phyloP scores from a whole-genome alignment of 30 jellyfish, hydroid and myxozoan species.

The Cassiopea xamachana region DNA sequence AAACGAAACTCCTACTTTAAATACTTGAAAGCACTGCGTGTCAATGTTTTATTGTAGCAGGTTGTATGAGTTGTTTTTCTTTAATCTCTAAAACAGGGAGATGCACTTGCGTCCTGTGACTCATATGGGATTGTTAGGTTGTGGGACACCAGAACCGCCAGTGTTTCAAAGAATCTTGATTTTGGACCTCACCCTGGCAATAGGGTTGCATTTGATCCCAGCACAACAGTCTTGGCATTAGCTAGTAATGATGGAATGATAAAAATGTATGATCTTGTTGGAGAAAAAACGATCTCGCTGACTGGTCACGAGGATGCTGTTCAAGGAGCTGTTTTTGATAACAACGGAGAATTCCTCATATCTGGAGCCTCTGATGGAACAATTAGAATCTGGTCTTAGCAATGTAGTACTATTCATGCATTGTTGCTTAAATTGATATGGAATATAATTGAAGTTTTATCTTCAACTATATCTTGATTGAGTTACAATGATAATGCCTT shows the following conservation, averaged over 20 bases:
- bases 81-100: conserved; percentile 71
- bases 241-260: conserved; percentile 93
- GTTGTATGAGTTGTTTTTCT: too few relatives aligned
- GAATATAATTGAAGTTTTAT: too few relatives aligned
- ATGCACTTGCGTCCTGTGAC: conserved; percentile 92
- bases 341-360: conserved; percentile 78
- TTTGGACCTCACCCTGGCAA: conserved; percentile 97
- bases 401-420: not conserved
- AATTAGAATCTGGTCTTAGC: conserved; percentile 89
- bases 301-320: conserved; percentile 91
- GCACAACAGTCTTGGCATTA: conserved; percentile 85
- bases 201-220: conserved; percentile 96
- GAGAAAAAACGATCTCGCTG: conserved; percentile 59
- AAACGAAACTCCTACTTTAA: too few relatives aligned
- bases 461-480: too few relatives aligned
- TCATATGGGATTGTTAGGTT: conserved; percentile 86
- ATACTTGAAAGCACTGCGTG: too few relatives aligned
- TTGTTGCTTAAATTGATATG: too few relatives aligned
- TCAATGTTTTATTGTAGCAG: too few relatives aligned
- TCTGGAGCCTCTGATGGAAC: conserved; percentile 94
- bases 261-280: conserved; percentile 80
- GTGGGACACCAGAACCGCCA: conserved; percentile 86
- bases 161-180: conserved; percentile 75
- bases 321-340: conserved; percentile 83
- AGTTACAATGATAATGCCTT: too few relatives aligned